Conservation (phyloP, 1,140 invertebrate species). For the Branchinecta lindahli region DNA sequence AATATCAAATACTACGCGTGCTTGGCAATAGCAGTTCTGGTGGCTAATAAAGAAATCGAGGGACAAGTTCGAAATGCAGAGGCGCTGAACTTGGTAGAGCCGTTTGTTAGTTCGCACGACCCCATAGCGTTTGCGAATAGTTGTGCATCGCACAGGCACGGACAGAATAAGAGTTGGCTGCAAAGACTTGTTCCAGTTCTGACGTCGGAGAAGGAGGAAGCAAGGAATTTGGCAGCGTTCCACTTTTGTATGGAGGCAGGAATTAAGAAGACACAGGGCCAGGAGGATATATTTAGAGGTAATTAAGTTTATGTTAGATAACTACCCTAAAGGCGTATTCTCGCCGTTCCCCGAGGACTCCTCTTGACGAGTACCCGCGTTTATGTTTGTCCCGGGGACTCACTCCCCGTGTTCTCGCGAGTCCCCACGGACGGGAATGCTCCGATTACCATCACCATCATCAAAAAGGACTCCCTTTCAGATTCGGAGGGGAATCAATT, state of each 20-base stretch:
- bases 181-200: constrained; percentile 84
- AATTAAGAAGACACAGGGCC: constrained; percentile 86
- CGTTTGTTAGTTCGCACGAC: constrained; percentile 83
- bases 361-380: too few species aligned
- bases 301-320: background rate
- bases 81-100: constrained; percentile 86
- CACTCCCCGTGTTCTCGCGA: too few species aligned
- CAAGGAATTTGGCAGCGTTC: constrained; percentile 89
- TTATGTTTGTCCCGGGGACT: too few species aligned
- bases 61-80: constrained; percentile 77
- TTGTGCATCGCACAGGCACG: constrained; percentile 69
- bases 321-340: too few species aligned
- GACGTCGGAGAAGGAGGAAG: constrained; percentile 86
- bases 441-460: too few species aligned
- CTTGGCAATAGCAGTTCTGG: constrained; percentile 85
- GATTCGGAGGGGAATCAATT: too few species aligned
- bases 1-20: constrained; percentile 97
- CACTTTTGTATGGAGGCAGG: constrained; percentile 99
- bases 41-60: constrained; percentile 97
- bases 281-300: constrained; percentile 9
- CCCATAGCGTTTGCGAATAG: constrained; percentile 88
- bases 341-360: too few species aligned
- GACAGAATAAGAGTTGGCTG: constrained; percentile 92
- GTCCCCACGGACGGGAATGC: too few species aligned
- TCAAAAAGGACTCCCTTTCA: too few species aligned